These are phyloP conservation scores for Tinea trinotella DNA, from an alignment of 2,888 invertebrate genomes.

Conservation along the genomic window DNA sequence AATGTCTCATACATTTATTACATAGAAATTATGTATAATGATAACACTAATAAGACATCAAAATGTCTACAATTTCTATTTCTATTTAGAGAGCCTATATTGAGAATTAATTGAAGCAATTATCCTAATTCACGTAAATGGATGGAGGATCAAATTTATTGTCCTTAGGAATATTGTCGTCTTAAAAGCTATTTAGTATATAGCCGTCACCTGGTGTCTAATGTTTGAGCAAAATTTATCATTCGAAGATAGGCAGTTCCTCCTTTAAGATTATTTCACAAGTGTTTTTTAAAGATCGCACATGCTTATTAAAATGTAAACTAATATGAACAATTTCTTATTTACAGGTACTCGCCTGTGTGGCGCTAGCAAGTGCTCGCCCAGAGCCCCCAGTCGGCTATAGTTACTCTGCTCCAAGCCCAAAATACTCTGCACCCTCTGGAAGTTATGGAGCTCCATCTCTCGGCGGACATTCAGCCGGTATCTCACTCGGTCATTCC, in stretches of 20 bases:
- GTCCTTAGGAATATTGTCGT: conserved; percentile 16
- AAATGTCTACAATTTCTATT: neutral
- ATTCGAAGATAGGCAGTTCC: neutral
- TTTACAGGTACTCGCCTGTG: conserved; percentile 62
- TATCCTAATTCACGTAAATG: conserved; percentile 8
- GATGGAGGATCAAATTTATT: conserved; percentile 9
- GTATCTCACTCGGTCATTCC: conserved; percentile 26
- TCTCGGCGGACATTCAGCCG: conserved; percentile 33
- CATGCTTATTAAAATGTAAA: neutral
- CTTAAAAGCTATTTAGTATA: neutral
- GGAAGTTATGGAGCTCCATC: conserved; percentile 40
- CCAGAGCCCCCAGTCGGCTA: conserved; percentile 68
- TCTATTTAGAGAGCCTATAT: neutral
- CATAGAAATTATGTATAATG: neutral
- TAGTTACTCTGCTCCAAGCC: conserved; percentile 54
- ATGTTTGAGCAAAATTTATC: conserved; percentile 2
- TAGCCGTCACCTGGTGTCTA: conserved; percentile 11
- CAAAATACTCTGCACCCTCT: conserved; percentile 39
- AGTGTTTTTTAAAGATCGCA: neutral
- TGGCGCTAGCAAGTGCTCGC: conserved; percentile 60
- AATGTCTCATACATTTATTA: neutral
- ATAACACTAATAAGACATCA: too few species aligned
- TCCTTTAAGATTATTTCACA: too few species aligned
- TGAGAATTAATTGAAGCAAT: conserved; percentile 1
- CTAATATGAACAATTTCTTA: conserved; percentile 19